Conservation (phyloP, 2,113 vertebrate species). For the Gopherus evgoodei region DNA sequence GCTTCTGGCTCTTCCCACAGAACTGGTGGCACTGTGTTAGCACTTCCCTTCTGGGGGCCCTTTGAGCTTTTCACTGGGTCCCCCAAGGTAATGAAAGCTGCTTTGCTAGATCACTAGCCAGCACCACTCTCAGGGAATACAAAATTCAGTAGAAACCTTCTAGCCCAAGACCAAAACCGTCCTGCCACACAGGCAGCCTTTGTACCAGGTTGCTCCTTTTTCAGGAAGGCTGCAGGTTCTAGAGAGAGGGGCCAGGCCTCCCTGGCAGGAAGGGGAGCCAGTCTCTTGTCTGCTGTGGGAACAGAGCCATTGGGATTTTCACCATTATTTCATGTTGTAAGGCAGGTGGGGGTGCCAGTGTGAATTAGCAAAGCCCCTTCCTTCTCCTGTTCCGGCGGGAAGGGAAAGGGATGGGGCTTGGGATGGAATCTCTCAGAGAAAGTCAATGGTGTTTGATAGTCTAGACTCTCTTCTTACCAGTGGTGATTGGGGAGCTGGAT, state of each 20-base stretch:
- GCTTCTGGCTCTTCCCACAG: too few relatives aligned
- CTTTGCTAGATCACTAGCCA: too few relatives aligned
- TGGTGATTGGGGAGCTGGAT: not conserved
- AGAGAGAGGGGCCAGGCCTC: not conserved
- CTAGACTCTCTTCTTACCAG: not conserved
- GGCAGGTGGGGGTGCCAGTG: not conserved
- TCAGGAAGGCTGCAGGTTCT: not conserved
- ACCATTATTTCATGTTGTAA: accelerated
- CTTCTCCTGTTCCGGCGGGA: not conserved
- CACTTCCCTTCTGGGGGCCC: too few relatives aligned
- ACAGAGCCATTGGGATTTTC: not conserved
- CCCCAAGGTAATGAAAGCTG: too few relatives aligned
- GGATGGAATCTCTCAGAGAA: not conserved
- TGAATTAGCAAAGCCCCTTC: not conserved
- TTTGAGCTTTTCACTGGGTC: too few relatives aligned
- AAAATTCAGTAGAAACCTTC: not conserved
- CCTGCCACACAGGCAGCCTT: not conserved
- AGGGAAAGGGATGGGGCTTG: not conserved
- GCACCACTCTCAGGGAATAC: too few relatives aligned
- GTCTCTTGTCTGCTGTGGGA: not conserved
- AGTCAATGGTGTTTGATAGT: not conserved
- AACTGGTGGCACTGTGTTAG: too few relatives aligned
- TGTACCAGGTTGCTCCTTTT: not conserved
- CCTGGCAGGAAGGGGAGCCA: not conserved
- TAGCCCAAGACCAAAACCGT: not conserved